A percentile compares a stretch with the other conserved stretches of the same genome.
These are phyloP conservation scores for Ornithoptera priamus DNA, from an alignment of 2,888 invertebrate species.

Conservation along the genomic window DNA sequence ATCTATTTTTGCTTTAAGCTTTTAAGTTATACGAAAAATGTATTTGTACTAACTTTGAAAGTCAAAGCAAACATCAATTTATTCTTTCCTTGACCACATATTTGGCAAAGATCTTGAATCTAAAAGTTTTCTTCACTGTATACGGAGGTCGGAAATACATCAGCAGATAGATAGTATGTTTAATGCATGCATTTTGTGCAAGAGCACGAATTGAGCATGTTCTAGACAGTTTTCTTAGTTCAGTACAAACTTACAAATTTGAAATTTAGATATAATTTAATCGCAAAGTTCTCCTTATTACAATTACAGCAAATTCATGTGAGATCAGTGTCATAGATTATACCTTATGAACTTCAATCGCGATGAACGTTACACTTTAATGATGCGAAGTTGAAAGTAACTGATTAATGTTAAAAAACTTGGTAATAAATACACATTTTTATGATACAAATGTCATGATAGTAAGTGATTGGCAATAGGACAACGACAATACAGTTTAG, in stretches of 20 bases:
- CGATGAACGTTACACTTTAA: background rate
- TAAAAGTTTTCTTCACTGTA: constrained; percentile 14
- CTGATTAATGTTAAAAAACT: too few species aligned
- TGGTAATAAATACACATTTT: background rate
- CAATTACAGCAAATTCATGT: background rate
- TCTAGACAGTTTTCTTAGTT: constrained; percentile 23
- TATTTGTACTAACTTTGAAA: constrained; percentile 7
- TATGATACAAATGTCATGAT: constrained; percentile 33
- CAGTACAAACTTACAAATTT: constrained; percentile 20
- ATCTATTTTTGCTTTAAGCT: background rate
- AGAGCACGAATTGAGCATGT: constrained; percentile 25
- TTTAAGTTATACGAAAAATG: background rate
- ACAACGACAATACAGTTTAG: constrained; percentile 41
- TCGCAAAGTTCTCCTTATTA: constrained; percentile 12
- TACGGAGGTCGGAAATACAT: constrained; percentile 24
- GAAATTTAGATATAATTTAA: constrained; percentile 19
- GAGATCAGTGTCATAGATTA: too few species aligned
- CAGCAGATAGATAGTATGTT: constrained; percentile 21
- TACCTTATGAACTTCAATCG: too few species aligned
- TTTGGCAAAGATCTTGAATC: constrained; percentile 26
- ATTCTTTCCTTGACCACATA: constrained; percentile 24
- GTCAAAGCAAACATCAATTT: constrained; percentile 22
- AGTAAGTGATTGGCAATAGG: constrained; percentile 48
- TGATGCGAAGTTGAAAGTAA: too few species aligned
- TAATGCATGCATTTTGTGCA: constrained; percentile 30